A percentile compares a stretch with the other conserved stretches of the same genome.
phyloP scores from a whole-genome alignment of 2,113 vertebrate genomes.

The Hepsetus odoe region DNA sequence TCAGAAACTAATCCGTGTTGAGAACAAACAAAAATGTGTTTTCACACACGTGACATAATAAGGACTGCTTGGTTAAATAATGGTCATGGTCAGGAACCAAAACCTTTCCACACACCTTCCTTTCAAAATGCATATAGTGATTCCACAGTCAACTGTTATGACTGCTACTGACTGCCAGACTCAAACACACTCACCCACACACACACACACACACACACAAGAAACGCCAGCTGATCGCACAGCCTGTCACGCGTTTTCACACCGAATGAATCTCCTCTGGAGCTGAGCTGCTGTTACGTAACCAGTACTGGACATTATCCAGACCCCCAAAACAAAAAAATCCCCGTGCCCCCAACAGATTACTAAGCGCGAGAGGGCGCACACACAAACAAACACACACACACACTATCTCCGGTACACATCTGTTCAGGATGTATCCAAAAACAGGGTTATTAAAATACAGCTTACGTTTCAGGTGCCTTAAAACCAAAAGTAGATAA shows the following conservation, averaged over 20 bases:
- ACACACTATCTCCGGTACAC: background rate
- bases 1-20: too few relatives aligned
- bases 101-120: too few relatives aligned
- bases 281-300: conserved; percentile 46
- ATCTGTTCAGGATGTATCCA: background rate
- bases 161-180: background rate
- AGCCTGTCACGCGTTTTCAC: conserved; percentile 39
- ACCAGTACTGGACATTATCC: conserved; percentile 50
- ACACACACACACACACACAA: conserved; percentile 30
- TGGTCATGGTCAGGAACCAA: too few relatives aligned
- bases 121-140: too few relatives aligned
- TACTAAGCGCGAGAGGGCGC: too few relatives aligned
- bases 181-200: conserved; percentile 28
- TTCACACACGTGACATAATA: too few relatives aligned
- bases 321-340: conserved; percentile 49
- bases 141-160: too few relatives aligned
- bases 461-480: background rate
- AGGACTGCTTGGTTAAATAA: too few relatives aligned
- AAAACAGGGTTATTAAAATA: background rate
- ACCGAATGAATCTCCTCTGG: conserved; percentile 36
- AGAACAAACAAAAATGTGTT: too few relatives aligned
- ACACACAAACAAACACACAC: background rate
- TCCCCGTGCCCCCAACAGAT: conserved; percentile 19
- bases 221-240: conserved; percentile 32
- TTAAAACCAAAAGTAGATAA: background rate